These are phyloP conservation scores for Micromys minutus DNA, from an alignment of 2,113 vertebrate species.

Conservation along the genomic window DNA sequence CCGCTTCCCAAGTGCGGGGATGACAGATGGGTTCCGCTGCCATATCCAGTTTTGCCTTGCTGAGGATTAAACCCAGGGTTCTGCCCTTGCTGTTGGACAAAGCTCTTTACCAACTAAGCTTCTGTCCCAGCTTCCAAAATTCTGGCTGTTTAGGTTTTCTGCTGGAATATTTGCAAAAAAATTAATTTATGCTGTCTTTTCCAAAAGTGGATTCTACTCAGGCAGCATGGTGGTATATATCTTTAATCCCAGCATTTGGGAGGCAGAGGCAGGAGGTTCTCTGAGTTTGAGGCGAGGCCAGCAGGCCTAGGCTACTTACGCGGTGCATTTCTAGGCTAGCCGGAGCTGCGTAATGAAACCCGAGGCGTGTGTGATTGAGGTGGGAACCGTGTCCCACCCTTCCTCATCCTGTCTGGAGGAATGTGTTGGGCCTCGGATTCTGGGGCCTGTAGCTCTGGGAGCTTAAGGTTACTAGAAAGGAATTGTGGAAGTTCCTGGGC, in stretches of 20 bases:
- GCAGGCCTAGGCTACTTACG: not conserved
- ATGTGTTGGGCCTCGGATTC: not conserved
- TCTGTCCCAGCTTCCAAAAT: not conserved
- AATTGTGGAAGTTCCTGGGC: not conserved
- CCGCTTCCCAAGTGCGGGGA: not conserved
- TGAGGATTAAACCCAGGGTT: not conserved
- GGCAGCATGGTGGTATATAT: too few relatives aligned
- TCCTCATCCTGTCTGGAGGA: constrained; percentile 12
- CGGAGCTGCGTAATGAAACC: not conserved
- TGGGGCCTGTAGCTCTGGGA: not conserved
- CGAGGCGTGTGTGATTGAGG: not conserved
- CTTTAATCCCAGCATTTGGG: not conserved
- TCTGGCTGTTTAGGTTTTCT: not conserved
- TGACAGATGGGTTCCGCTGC: not conserved
- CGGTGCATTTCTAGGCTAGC: not conserved
- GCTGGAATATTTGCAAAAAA: constrained; percentile 31
- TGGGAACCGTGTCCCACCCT: not conserved
- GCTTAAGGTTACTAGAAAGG: not conserved
- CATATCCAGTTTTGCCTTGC: not conserved
- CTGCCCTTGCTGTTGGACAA: not conserved
- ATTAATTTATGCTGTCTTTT: not conserved
- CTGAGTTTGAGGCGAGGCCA: not conserved
- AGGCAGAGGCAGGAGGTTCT: not conserved
- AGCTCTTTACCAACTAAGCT: not conserved
- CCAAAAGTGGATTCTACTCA: not conserved